Base-by-base conservation (phyloP, 2,113 vertebrate genomes). In the Myotis yumanensis region DNA sequence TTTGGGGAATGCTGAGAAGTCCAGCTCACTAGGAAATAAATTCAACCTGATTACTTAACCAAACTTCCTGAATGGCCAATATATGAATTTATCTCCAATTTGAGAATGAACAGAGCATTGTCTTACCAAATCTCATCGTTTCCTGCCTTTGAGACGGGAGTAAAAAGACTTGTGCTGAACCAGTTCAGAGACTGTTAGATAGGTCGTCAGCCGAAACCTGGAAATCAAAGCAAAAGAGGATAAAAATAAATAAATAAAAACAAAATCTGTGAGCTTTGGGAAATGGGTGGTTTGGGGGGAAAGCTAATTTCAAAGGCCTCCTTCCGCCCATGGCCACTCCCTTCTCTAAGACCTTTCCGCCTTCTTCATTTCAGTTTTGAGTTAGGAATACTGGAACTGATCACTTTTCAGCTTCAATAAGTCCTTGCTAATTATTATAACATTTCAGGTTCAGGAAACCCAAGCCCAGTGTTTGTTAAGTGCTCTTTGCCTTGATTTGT, bases 401-500 rank as follows among this genome's bases (percentile, higher is more conserved):
- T 97, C 96, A 95, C 94, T 96, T 97, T 95, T 96, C 96, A 97
- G 96, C 52, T 91, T 95, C 94, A 96, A 87, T 97, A 97, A 97
- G 96, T 97, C 96, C 94, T 96, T 97, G 94, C 95, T 97, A 97
- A 97, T 97, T 97, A 97, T 97, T 97, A 96, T 97, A 97, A 96
- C 97, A 97, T 97, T 97, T 97, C 71, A 96, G 96, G 89, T 97
- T 97, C 92, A 97, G 96, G 96, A 97, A 97, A 97, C 94, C 79
- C 95, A 97, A 97, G 77, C 89, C 96, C 90, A 91, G 40, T 96
- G 94, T 97, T 97, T 97, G 96, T 91, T 89, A 97, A 97, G 95
- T 84, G 83, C 54, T 93, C 93, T 92, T 94, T 95, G 57, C 97
- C 97, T 97, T 97, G 96, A 97, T 97, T 97, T 96, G 96, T 93